These are phyloP conservation scores for Xenopus tropicalis DNA, from an alignment of 2,113 vertebrate species.

Conservation along the genomic window UCB_Xtro_10.0 CM004452.2:29999001-29999500, in stretches of 20 bases:
- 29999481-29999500: not conserved
- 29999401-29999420: constrained; percentile 24
- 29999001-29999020: too few relatives aligned
- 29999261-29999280: constrained; percentile 44
- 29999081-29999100: too few relatives aligned
- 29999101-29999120: not conserved
- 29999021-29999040: too few relatives aligned
- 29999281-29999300: constrained; percentile 42
- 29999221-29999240: constrained; percentile 45
- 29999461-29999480: constrained; percentile 15
- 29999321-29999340: constrained; percentile 30
- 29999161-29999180: not conserved
- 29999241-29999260: constrained; percentile 45
- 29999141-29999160: constrained; percentile 9
- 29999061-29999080: too few relatives aligned
- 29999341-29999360: constrained; percentile 39
- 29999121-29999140: not conserved
- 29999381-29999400: constrained; percentile 43
- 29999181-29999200: constrained; percentile 21
- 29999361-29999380: constrained; percentile 42
- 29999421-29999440: constrained; percentile 28
- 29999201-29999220: constrained; percentile 42
- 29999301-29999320: constrained; percentile 42
- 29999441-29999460: constrained; percentile 29
- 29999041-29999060: too few relatives aligned